These are phyloP conservation scores for Engystomops pustulosus DNA, from an alignment of 2,113 vertebrate species.

Conservation along the genomic window DNA sequence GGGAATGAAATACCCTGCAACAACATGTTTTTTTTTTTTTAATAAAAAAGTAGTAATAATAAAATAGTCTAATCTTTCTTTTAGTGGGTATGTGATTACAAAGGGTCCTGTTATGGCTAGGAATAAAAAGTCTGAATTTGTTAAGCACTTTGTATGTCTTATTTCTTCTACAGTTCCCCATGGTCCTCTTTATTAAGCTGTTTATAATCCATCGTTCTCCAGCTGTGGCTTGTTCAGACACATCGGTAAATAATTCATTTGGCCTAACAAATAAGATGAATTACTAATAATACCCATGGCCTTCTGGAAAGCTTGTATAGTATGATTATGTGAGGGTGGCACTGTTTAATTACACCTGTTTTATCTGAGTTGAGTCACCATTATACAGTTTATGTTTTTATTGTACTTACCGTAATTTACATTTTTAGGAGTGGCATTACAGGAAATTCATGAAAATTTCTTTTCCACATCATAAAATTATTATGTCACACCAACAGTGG, in stretches of 20 bases:
- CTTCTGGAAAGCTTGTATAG: constrained; percentile 5
- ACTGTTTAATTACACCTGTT: neutral
- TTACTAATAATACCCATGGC: constrained; percentile 26
- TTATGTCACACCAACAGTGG: neutral
- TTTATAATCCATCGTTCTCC: constrained; percentile 28
- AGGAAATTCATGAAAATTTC: neutral
- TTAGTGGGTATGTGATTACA: neutral
- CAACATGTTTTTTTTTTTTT: too few relatives aligned
- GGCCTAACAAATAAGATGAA: constrained; percentile 20
- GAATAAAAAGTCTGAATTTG: constrained; percentile 30
- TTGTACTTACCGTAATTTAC: neutral
- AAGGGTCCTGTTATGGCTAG: neutral
- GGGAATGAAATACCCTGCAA: too few relatives aligned
- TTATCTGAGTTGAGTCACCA: too few relatives aligned
- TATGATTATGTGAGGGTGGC: neutral
- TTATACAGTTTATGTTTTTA: too few relatives aligned
- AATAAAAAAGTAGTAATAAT: too few relatives aligned
- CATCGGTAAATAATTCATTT: constrained; percentile 46
- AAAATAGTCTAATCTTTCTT: too few relatives aligned
- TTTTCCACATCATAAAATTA: neutral
- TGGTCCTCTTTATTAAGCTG: constrained; percentile 42
- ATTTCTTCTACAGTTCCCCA: constrained; percentile 18
- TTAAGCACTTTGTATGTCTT: neutral
- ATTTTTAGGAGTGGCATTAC: neutral
- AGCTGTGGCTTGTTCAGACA: constrained; percentile 17